A percentile compares a stretch with the other conserved stretches of the same genome.
phyloP scores from a whole-genome alignment of 2,113 vertebrate genomes.

The Lepisosteus osseus region DNA sequence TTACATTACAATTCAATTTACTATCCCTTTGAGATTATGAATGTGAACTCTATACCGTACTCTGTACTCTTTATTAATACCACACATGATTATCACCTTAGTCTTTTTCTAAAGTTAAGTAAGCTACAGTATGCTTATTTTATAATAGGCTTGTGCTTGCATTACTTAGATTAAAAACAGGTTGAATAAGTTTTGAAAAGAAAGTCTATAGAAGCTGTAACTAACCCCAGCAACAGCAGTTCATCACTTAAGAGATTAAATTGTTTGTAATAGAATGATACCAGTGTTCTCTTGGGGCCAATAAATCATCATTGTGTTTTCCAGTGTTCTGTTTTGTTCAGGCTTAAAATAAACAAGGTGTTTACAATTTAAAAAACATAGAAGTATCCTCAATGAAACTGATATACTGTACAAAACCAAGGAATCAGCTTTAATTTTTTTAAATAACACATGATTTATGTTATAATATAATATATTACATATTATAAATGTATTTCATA shows the following conservation, averaged over 20 bases:
- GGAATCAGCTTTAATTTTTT: no score
- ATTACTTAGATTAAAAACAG: conserved; percentile 17
- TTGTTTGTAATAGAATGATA: conserved; percentile 12
- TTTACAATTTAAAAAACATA: no score
- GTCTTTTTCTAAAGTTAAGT: conserved; percentile 17
- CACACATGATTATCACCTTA: conserved; percentile 9
- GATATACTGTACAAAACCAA: no score
- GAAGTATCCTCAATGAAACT: no score
- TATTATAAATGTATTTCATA: no score
- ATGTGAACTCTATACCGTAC: conserved; percentile 15
- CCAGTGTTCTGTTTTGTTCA: not conserved
- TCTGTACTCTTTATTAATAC: conserved; percentile 21
- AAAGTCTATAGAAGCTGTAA: not conserved
- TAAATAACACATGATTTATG: not conserved
- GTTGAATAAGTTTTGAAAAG: conserved; percentile 14
- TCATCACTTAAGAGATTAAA: conserved; percentile 12
- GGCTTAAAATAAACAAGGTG: no score
- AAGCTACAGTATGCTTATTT: conserved; percentile 1
- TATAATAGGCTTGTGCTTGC: conserved; percentile 20
- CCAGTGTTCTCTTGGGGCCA: not conserved
- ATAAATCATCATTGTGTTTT: conserved; percentile 10
- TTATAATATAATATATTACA: not conserved
- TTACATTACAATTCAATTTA: conserved; percentile 18
- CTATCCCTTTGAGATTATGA: conserved; percentile 22
- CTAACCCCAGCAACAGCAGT: conserved; percentile 2